Evolutionary conservation across 2,888 invertebrate genomes (phyloP), one percentile per base, ranked within the genome.

Genomic region (Miltochrista miniata): DNA sequence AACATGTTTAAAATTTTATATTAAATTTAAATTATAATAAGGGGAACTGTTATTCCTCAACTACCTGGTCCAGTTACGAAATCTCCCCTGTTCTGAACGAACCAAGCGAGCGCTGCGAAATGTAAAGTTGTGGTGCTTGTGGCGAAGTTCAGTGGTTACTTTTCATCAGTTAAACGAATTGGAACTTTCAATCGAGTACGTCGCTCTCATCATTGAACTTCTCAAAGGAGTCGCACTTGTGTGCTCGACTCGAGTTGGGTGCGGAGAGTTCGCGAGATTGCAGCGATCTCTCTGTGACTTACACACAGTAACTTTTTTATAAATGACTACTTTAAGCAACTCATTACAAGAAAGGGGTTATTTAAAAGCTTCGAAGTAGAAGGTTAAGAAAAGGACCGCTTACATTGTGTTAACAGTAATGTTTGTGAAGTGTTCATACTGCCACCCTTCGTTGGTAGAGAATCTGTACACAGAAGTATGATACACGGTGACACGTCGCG

Each of bases 141-240:
- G 33, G 37, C 33, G 35, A 37, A 31, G 29, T 38, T 8, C 13
- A 5, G 42, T 31, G 31, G 45, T 36, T 45, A 42, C 33, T 45
- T 60, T 62, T 61, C 68, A 72, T 68, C 65, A 63, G 65, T 61
- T 64, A 59, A 65, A 68, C 61, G 54, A 71, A 71, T 64, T 48
- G 64, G 68, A 73, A 73, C 70, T 73, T 73, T 66, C 64, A 71
- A 70, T 70, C 56, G 51, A 61, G 67, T 56, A 47, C 61, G 57
- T 49, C 45, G 64, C 47, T 53, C 43, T 24, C 45, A 47, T 58
- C 59, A 65, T 66, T 66, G 57, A 59, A 68, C 59, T 61, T 55
- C 62, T 60, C 51, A 62, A 46, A 49, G 59, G 50, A 65, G 64
- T 68, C 63, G 58, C 57, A 62, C 62, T 69, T 64, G 1, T 14